Evolutionary conservation across 1,140 invertebrate genomes (phyloP), one percentile per base, ranked within the genome.

Genomic region (Xylocopa sonorina): DNA sequence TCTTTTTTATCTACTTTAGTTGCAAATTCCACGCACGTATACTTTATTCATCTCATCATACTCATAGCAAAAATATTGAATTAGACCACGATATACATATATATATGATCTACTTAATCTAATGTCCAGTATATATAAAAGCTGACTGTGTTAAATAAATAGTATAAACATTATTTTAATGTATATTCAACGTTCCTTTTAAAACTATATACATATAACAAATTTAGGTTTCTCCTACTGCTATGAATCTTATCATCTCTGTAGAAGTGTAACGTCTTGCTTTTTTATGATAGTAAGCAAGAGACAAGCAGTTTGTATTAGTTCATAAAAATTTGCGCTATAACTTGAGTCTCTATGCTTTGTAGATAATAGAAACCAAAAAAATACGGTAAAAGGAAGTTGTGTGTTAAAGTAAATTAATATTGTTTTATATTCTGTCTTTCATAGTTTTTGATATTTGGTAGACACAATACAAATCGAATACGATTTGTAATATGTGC

Each of bases 131-230:
- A 66, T 50, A 64, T 53, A 50, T 69, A 78, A 76, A 76, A 80
- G 72, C 55, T 67, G 51, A 76, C 48, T 29, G 46, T 76, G 46
- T 76, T 68, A 68, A 80, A 80, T 80, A 80, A 80, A 80, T 80
- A 80, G 24, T 76, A 76, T 60, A 76, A 75, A 76, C 73, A 80
- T 76, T 80, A 62, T 34, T 80, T 80, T 43, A 76, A 80, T 38
- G 63, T 50, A 67, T 80, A 60, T 67, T 76, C 46, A 75, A 76
- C 57, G 63, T 62, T 60, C 14, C 29, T 29, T 62, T 43, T 51
- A 68, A 38, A 80, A 46, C 48, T 78, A 78, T 76, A 4, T 80
- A 62, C 43, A 78, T 46, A 68, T 68, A 80, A 80, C 63, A 76
- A 34, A 64, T 76, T 32, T 53, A 66, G 9, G 14, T 58, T 66